These are phyloP conservation scores for Neuroterus valhalla DNA, from an alignment of 1,140 invertebrate genomes.

Conservation along the genomic window DNA sequence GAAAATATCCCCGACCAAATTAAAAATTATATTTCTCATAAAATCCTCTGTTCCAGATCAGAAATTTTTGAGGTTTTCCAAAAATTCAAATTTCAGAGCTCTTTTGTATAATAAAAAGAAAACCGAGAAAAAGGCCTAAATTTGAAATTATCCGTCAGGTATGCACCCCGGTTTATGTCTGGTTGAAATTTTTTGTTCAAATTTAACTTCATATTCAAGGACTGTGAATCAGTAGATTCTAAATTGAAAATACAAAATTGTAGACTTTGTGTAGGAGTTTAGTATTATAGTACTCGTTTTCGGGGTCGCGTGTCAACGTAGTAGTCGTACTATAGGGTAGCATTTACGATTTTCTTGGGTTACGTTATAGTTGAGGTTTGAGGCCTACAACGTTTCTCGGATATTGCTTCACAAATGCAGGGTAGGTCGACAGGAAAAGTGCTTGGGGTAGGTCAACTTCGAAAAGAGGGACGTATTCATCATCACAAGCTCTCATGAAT, in stretches of 20 bases:
- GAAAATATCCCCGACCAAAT: too few species aligned
- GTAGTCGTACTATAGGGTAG: too few species aligned
- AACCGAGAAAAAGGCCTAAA: too few species aligned
- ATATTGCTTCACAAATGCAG: background rate
- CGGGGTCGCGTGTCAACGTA: slow-evolving; percentile 50
- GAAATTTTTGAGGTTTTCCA: too few species aligned
- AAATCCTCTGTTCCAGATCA: too few species aligned
- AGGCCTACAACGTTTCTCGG: slow-evolving; percentile 2
- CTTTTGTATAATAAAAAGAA: too few species aligned
- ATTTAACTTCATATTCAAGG: background rate
- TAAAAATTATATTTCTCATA: too few species aligned
- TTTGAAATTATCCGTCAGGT: too few species aligned
- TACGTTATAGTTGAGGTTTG: slow-evolving; percentile 29
- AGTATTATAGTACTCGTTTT: background rate
- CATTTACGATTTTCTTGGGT: slow-evolving; percentile 52
- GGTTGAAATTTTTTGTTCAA: too few species aligned
- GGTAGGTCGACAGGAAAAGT: slow-evolving; percentile 7
- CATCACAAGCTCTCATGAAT: background rate
- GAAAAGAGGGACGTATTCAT: background rate
- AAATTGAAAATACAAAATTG: background rate
- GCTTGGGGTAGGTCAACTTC: slow-evolving; percentile 13
- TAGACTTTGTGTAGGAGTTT: background rate
- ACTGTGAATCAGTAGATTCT: too few species aligned
- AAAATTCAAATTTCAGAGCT: too few species aligned
- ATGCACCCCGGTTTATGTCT: too few species aligned